These are phyloP conservation scores for Lutjanus argentimaculatus DNA, from an alignment of 2,797 vertebrate genomes.

Conservation along the genomic window DNA sequence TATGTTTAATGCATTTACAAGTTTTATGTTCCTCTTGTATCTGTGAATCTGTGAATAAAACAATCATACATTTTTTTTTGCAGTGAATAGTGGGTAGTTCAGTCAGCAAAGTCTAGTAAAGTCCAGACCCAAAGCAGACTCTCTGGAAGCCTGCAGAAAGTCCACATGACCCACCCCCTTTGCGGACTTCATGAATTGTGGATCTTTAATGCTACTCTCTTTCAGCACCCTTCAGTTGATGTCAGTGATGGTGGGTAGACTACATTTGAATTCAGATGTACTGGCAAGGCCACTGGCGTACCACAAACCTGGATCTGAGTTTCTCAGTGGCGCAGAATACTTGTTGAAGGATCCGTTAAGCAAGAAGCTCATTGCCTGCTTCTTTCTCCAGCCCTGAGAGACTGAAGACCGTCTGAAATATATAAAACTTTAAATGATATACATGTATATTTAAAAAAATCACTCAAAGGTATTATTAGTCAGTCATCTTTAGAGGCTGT, in stretches of 20 bases:
- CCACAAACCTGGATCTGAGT: background rate
- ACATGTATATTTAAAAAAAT: background rate
- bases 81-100: background rate
- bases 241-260: background rate
- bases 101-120: background rate
- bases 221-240: background rate
- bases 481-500: background rate
- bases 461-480: background rate
- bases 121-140: background rate
- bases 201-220: conserved; percentile 19
- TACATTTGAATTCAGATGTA: background rate
- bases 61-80: background rate
- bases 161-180: background rate
- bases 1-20: background rate
- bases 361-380: conserved; percentile 1
- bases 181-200: conserved; percentile 4
- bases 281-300: background rate
- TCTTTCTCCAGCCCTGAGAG: background rate
- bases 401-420: background rate
- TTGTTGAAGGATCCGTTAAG: background rate
- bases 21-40: background rate
- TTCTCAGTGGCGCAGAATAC: background rate
- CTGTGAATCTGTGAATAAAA: background rate
- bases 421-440: background rate
- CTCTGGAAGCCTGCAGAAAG: conserved; percentile 3